A percentile compares a stretch with the other conserved stretches of the same genome.
These are phyloP conservation scores for Dasypogon diadema DNA, from an alignment of 2,888 invertebrate genomes.

Conservation along the genomic window DNA sequence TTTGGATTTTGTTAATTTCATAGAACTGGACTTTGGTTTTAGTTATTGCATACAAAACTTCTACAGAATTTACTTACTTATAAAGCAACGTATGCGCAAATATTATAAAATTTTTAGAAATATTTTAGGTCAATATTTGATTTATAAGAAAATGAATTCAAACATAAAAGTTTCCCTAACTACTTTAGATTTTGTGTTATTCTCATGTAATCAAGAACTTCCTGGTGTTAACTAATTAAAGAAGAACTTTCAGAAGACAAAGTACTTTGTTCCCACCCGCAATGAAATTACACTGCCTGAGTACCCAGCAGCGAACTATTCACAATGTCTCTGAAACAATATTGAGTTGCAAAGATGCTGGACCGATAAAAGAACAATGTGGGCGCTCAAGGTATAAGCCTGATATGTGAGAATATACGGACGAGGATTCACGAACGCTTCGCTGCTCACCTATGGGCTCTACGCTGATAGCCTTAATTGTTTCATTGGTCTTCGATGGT, in stretches of 20 bases:
- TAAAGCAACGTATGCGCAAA: too few species aligned
- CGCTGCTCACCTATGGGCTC: conserved; percentile 40
- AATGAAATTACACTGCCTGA: conserved; percentile 24
- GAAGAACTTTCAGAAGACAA: not conserved
- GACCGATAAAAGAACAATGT: conserved; percentile 49
- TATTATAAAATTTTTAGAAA: too few species aligned
- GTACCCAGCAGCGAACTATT: conserved; percentile 28
- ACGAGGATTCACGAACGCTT: conserved; percentile 30
- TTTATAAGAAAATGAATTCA: too few species aligned
- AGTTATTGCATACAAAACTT: too few species aligned
- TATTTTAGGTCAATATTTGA: too few species aligned
- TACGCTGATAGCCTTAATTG: conserved; percentile 50
- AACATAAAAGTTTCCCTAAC: too few species aligned
- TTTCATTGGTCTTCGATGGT: conserved; percentile 51
- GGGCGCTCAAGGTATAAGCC: conserved; percentile 42
- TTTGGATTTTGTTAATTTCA: too few species aligned
- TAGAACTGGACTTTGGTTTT: too few species aligned
- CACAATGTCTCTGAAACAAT: conserved; percentile 33
- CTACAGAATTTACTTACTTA: too few species aligned
- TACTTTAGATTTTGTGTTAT: too few species aligned
- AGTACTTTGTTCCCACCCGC: conserved; percentile 34
- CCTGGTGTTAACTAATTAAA: conserved; percentile 34
- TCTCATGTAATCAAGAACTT: not conserved
- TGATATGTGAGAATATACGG: conserved; percentile 44
- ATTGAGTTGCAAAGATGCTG: conserved; percentile 50